phyloP scores from a whole-genome alignment of 1,140 invertebrate species.

The Pseudachorutes palmiensis region DNA sequence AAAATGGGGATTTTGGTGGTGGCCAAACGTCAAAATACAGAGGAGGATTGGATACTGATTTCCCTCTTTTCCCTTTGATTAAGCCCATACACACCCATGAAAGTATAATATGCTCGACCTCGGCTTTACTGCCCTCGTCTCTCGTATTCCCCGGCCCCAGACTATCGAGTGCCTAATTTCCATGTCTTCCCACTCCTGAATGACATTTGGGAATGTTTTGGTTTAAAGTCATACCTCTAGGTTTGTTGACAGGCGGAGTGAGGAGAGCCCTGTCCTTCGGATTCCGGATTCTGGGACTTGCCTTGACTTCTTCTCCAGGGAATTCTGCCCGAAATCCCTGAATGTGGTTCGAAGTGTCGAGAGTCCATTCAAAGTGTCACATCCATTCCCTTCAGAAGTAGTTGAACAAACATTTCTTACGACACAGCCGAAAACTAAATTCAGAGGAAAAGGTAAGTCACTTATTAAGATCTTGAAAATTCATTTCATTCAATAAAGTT shows the following conservation, averaged over 20 bases:
- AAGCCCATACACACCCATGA: neutral
- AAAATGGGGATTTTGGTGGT: neutral
- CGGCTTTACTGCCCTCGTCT: too few relatives aligned
- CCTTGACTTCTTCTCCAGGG: conserved; percentile 21
- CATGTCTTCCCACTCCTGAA: neutral
- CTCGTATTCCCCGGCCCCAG: neutral
- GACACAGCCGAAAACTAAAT: conserved; percentile 1
- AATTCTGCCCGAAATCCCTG: conserved; percentile 26
- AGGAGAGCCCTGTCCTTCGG: neutral
- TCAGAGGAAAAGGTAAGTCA: neutral
- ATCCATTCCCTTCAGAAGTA: conserved; percentile 24
- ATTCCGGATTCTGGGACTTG: conserved; percentile 21
- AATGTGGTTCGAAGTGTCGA: conserved; percentile 23
- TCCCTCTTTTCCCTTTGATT: neutral
- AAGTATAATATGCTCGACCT: neutral
- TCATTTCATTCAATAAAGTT: neutral
- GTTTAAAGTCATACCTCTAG: neutral
- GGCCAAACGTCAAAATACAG: neutral
- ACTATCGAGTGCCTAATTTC: neutral
- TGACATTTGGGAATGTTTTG: conserved; percentile 6
- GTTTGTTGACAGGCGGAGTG: neutral
- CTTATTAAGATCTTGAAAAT: neutral
- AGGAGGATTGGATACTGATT: neutral
- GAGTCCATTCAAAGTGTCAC: conserved; percentile 26
- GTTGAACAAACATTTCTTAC: conserved; percentile 17